Evolutionary conservation across 2,888 invertebrate species (phyloP).

Genomic region (Belgica antarctica): DNA sequence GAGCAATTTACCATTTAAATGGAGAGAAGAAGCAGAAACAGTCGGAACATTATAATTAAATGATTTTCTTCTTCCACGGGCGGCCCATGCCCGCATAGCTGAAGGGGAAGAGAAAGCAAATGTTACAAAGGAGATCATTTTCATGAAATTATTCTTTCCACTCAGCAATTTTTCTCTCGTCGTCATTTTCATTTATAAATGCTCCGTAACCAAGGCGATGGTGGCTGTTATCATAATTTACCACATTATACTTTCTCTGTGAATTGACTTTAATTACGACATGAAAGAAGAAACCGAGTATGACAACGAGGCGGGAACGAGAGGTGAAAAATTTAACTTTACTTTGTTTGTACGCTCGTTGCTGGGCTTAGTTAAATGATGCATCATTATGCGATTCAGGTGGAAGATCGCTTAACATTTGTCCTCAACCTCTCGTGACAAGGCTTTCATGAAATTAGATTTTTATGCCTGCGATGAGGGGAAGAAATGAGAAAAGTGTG

Average conservation of each 20-base stretch:
- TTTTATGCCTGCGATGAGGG: no score
- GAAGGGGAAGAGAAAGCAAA: neutral
- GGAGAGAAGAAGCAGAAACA: neutral
- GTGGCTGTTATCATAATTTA: slow-evolving; percentile 1
- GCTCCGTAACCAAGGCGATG: neutral
- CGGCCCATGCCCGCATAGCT: neutral
- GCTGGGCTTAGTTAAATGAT: neutral
- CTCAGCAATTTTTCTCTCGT: slow-evolving; percentile 15
- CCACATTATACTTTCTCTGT: neutral
- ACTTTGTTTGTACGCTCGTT: neutral
- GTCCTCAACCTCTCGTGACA: no score
- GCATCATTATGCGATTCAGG: no score
- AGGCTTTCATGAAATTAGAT: no score
- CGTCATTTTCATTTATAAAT: neutral
- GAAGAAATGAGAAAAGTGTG: no score
- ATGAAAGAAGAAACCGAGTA: neutral
- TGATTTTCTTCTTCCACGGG: neutral
- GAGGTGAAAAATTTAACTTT: neutral
- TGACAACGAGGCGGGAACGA: no score
- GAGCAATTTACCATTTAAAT: neutral
- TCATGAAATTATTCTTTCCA: neutral
- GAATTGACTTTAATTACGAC: neutral
- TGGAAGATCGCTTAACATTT: no score
- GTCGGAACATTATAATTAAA: neutral
- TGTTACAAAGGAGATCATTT: slow-evolving; percentile 1